Conservation (phyloP, 2,888 invertebrate genomes). For the Elysia crispata region DNA sequence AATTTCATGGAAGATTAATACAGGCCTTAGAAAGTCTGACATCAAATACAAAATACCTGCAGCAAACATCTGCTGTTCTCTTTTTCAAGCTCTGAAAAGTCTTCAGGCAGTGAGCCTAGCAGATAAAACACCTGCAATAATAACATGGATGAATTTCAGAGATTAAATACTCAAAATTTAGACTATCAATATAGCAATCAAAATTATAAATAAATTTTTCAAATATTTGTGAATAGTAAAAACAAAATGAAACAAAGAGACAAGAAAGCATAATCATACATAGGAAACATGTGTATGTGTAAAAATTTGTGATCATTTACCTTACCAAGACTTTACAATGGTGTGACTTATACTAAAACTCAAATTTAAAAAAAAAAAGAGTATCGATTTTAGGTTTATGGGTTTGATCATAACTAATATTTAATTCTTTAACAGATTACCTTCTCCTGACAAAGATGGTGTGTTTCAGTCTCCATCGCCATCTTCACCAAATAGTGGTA, state of each 20-base stretch:
- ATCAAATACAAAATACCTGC: background rate
- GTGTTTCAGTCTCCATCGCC: conserved; percentile 51
- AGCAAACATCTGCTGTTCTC: background rate
- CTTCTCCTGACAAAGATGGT: conserved; percentile 59
- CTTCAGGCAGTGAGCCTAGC: conserved; percentile 12
- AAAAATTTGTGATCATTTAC: too few relatives aligned
- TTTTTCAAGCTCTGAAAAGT: too few relatives aligned
- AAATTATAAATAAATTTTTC: background rate
- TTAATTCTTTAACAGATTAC: conserved; percentile 40
- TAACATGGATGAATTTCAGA: background rate
- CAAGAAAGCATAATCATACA: background rate
- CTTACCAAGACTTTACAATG: too few relatives aligned
- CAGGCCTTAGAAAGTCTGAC: background rate
- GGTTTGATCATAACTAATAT: background rate
- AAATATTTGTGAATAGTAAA: background rate
- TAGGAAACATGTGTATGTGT: conserved; percentile 1
- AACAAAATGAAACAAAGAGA: background rate
- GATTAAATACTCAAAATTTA: too few relatives aligned
- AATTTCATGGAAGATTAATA: background rate
- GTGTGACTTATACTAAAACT: too few relatives aligned
- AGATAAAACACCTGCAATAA: conserved; percentile 45
- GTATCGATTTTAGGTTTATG: background rate
- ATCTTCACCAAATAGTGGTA: conserved; percentile 52
- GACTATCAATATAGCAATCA: too few relatives aligned
- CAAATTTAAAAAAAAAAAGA: background rate